Conservation (phyloP, 2,113 vertebrate species). For the Micronisus gabar region DNA sequence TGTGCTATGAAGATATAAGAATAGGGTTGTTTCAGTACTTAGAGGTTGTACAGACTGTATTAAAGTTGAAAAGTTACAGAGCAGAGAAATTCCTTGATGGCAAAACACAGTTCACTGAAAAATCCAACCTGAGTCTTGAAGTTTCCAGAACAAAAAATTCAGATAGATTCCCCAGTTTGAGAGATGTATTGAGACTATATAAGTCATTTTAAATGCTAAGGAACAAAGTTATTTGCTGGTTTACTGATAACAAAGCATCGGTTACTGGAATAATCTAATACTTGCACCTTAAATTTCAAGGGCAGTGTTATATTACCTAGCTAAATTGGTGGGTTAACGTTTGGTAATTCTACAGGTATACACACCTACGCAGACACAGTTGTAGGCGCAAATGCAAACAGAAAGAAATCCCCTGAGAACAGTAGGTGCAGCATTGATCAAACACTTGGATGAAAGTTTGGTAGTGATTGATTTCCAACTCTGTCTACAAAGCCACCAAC, state of each 20-base stretch:
- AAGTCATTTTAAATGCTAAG: background rate
- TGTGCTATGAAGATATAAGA: background rate
- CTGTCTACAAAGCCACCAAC: background rate
- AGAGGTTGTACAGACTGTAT: background rate
- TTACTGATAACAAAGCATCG: background rate
- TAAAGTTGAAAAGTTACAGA: background rate
- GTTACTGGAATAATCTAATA: background rate
- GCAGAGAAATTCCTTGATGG: background rate
- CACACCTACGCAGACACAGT: background rate
- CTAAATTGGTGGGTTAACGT: background rate
- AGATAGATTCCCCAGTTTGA: background rate
- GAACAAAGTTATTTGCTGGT: background rate
- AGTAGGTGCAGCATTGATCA: background rate
- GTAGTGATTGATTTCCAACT: background rate
- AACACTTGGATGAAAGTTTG: background rate
- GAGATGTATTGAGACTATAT: background rate
- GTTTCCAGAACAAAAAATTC: background rate
- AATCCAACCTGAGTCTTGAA: background rate
- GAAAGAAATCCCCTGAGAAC: background rate
- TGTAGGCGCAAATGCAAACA: background rate
- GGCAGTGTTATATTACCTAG: background rate
- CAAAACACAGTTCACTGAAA: background rate
- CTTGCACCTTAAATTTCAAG: background rate
- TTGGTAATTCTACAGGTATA: background rate
- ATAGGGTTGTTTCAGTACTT: background rate